Percentiles rank a stretch among this genome's conserved stretches.
phyloP scores from a whole-genome alignment of 2,888 invertebrate species.

The Drosophila pseudotalamancana region DNA sequence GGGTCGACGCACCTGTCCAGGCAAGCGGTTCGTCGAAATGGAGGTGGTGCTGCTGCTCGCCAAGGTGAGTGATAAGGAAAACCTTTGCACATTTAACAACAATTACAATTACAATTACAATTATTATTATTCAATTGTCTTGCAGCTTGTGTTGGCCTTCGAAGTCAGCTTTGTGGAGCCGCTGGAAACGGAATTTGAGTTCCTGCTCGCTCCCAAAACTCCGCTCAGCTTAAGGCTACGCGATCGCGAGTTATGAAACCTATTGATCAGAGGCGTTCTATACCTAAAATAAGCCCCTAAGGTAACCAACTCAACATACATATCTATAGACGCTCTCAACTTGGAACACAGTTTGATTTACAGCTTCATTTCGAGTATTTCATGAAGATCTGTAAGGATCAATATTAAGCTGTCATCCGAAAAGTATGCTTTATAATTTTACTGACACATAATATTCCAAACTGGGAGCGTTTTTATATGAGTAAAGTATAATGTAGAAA shows the following conservation, averaged over 20 bases:
- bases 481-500: not conserved
- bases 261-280: constrained; percentile 15
- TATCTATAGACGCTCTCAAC: constrained; percentile 9
- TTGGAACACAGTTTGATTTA: no score
- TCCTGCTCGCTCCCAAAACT: constrained; percentile 91
- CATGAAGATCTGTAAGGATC: no score
- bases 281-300: constrained; percentile 28
- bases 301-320: constrained; percentile 11
- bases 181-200: constrained; percentile 91
- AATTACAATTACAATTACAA: not conserved
- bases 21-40: constrained; percentile 92
- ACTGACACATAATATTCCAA: no score
- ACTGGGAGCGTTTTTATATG: constrained; percentile 6
- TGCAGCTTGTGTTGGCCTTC: constrained; percentile 89
- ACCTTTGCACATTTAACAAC: no score
- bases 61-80: constrained; percentile 88
- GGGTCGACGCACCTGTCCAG: constrained; percentile 93
- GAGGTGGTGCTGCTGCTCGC: constrained; percentile 90
- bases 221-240: constrained; percentile 89
- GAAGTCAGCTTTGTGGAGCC: constrained; percentile 88
- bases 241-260: constrained; percentile 85
- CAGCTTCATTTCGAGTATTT: no score
- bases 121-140: not conserved
- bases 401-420: not conserved
- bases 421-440: constrained; percentile 30